Evolutionary conservation across 1,140 invertebrate species (phyloP), one percentile per base, ranked within the genome.

Genomic region (Amphibalanus amphitrite): DNA sequence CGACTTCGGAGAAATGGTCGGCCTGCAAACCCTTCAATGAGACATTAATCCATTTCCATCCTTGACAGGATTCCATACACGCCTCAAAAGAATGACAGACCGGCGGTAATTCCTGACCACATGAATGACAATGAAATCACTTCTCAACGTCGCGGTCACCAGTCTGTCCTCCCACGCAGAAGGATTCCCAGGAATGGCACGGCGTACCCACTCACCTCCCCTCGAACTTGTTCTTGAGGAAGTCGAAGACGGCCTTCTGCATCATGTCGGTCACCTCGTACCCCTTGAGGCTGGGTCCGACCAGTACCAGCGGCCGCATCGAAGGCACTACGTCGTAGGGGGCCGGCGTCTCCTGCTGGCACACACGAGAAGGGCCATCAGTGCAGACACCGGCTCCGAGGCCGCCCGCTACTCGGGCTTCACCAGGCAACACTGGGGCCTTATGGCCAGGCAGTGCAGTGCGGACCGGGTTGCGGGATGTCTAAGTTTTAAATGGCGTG

Each of bases 201-300:
- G 33, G 15, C 33, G 4, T 38, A 38, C 33, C 33, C 33, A 38
- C 86, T 82, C 77, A 93, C 93, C 90, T 89, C 81, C 93, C 93
- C 83, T 97, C 93, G 81, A 98, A 99, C 73, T 90, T 86, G 82
- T 97, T 93, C 83, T 98, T 98, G 70, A 99, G 84, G 83, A 93
- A 99, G 84, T 99, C 97, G 82, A 99, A 99, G 75, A 99, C 87
- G 72, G 97, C 97, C 83, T 99, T 99, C 82, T 99, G 97, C 97
- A 99, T 99, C 97, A 99, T 99, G 81, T 99, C 97, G 64, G 97
- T 99, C 72, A 99, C 97, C 83, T 99, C 96, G 83, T 99, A 99
- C 73, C 97, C 93, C 85, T 99, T 99, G 73, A 99, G 86, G 71
- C 95, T 98, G 72, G 97, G 97, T 71, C 97, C 97, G 73, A 99